Base-by-base conservation (phyloP, 1,140 invertebrate genomes). In the Portunus trituberculatus region DNA sequence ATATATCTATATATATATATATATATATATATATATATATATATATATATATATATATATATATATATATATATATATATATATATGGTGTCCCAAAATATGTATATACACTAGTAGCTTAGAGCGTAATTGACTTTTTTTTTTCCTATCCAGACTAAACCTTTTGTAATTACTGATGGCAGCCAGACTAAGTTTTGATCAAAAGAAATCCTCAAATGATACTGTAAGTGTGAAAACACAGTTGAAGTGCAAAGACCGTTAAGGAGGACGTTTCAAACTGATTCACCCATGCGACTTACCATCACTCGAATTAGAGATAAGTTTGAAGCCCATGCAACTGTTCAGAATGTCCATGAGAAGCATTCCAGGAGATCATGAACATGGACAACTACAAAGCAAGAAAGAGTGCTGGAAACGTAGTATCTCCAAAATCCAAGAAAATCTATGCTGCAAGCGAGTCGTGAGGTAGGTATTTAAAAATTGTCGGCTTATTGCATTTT, bases 221-320 rank as follows among this genome's bases (percentile, higher is more conserved):
- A 76, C 67, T 76, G 67, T 14, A 76, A 76, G 67, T 76, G 14
- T 76, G n/a, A 14, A 76, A 76, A n/a, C n/a, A n/a, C n/a, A n/a
- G n/a, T n/a, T n/a, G n/a, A n/a, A n/a, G n/a, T n/a, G n/a, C n/a
- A n/a, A 76, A 16, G 67, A 14, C 14, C n/a, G 14, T 76, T 76
- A 76, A 76, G 67, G 14, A 76, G 14, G n/a, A 76, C 14, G 67
- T 16, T 76, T 0, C 14, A 16, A 16, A 16, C 67, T 16, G 67
- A 76, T 76, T n/a, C 67, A 76, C 67, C 67, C n/a, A 76, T 76
- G 67, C 0, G 67, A 0, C 67, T 76, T 76, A 76, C 67, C 67
- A 76, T 76, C 67, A 76, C 67, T 76, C 67, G 67, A 76, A 76
- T 76, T 76, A 76, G 67, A 76, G 67, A 76, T n/a, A 76, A n/a